Percentiles rank a stretch among this genome's conserved stretches.
phyloP scores from a whole-genome alignment of 1,140 invertebrate genomes.

The Batillaria attramentaria region DNA sequence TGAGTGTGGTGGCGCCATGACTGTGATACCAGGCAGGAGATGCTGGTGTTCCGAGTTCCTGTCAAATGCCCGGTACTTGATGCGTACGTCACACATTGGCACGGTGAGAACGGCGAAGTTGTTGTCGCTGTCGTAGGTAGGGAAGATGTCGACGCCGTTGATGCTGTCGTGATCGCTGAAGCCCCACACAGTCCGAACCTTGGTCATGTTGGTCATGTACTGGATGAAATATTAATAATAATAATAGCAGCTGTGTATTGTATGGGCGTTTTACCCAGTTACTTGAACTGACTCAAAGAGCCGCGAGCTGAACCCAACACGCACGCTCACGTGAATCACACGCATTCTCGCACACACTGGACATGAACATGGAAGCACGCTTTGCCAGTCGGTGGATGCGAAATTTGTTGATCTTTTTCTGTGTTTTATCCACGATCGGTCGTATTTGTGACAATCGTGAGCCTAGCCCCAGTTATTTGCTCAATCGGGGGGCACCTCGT shows the following conservation, averaged over 20 bases:
- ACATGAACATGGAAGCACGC: not conserved
- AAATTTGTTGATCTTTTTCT: no score
- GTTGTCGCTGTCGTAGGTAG: slow-evolving; percentile 7
- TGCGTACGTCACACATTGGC: slow-evolving; percentile 7
- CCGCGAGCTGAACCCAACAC: not conserved
- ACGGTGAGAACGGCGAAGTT: slow-evolving; percentile 25
- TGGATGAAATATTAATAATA: not conserved
- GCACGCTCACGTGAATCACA: not conserved
- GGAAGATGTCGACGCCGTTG: slow-evolving; percentile 12
- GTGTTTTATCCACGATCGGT: no score
- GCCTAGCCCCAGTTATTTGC: no score
- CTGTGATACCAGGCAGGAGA: slow-evolving; percentile 4
- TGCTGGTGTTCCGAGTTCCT: not conserved
- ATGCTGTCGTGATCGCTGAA: not conserved
- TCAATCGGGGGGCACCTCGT: no score
- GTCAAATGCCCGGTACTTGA: slow-evolving; percentile 27
- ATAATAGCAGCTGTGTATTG: not conserved
- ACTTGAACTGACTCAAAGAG: not conserved
- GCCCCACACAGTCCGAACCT: slow-evolving; percentile 12
- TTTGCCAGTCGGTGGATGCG: no score
- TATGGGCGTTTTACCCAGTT: not conserved
- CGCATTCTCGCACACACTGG: not conserved
- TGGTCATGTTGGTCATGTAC: not conserved
- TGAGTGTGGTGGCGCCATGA: slow-evolving; percentile 4
- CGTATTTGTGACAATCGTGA: no score